A percentile compares a stretch with the other conserved stretches of the same genome.
phyloP scores from a whole-genome alignment of 2,113 vertebrate genomes.

The Chionis minor region DNA sequence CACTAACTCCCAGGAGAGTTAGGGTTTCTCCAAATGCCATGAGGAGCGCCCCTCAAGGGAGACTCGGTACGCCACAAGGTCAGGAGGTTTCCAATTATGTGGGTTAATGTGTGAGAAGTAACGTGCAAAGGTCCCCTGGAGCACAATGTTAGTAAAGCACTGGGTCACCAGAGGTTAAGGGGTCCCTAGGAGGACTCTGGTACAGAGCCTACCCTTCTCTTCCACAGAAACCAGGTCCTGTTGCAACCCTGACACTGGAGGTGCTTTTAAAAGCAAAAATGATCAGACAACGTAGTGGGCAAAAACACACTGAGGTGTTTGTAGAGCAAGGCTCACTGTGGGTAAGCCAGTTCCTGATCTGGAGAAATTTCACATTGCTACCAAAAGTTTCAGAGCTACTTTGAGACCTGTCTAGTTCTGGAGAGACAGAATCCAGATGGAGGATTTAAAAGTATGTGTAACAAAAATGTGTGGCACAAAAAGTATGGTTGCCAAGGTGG shows the following conservation, averaged over 20 bases:
- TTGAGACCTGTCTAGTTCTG: not conserved
- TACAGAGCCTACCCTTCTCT: not conserved
- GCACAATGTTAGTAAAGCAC: not conserved
- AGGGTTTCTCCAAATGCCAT: not conserved
- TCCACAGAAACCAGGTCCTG: not conserved
- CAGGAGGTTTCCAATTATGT: not conserved
- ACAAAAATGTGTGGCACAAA: not conserved
- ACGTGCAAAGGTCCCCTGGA: not conserved
- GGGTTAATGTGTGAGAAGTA: not conserved
- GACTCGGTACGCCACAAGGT: fast-evolving
- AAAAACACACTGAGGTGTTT: not conserved
- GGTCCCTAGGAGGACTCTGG: not conserved
- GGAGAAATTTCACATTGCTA: not conserved
- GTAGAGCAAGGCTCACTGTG: not conserved
- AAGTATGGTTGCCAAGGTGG: not conserved
- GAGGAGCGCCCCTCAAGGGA: not conserved
- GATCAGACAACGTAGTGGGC: not conserved
- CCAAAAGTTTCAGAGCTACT: not conserved
- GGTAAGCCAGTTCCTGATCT: not conserved
- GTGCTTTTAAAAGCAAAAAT: not conserved
- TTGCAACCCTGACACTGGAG: not conserved
- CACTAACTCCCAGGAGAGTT: not conserved
- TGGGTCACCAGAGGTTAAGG: not conserved
- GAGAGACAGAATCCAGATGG: not conserved
- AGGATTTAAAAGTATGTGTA: not conserved